These are phyloP conservation scores for Catagonus wagneri DNA, from an alignment of 2,113 vertebrate genomes.

Conservation along the genomic window DNA sequence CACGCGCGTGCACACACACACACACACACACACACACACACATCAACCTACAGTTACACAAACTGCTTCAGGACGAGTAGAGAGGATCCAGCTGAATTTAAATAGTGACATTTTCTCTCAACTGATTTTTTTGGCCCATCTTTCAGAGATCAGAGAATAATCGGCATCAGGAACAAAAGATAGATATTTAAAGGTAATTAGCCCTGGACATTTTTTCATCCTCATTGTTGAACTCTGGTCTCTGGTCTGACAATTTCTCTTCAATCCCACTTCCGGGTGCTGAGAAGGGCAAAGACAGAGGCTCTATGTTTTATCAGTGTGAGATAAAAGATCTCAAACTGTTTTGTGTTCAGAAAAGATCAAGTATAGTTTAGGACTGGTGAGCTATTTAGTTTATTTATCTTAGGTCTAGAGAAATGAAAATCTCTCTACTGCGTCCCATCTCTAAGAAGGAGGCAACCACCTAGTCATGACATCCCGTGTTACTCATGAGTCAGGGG, in stretches of 20 bases:
- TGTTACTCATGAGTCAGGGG: not conserved
- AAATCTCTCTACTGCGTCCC: accelerated
- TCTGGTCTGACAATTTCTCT: not conserved
- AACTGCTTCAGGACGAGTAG: slow-evolving; percentile 33
- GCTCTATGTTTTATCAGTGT: not conserved
- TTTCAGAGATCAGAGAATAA: slow-evolving; percentile 69
- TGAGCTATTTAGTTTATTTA: not conserved
- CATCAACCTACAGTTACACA: not conserved
- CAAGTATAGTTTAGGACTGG: not conserved
- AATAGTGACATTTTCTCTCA: slow-evolving; percentile 49
- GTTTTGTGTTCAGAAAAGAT: not conserved
- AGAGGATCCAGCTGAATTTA: slow-evolving; percentile 62
- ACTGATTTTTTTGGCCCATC: slow-evolving; percentile 56
- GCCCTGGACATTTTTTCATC: not conserved
- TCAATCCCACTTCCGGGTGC: not conserved
- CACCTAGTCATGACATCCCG: accelerated
- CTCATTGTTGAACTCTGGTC: not conserved
- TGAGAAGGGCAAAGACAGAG: not conserved
- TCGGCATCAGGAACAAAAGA: slow-evolving; percentile 47
- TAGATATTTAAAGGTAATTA: not conserved
- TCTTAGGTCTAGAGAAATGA: not conserved
- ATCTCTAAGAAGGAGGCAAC: not conserved
- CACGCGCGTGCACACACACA: not conserved
- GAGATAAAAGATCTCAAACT: no score
- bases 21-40: not conserved